Evolutionary conservation across 2,113 vertebrate genomes (phyloP).

Genomic region (Vanacampus margaritifer): DNA sequence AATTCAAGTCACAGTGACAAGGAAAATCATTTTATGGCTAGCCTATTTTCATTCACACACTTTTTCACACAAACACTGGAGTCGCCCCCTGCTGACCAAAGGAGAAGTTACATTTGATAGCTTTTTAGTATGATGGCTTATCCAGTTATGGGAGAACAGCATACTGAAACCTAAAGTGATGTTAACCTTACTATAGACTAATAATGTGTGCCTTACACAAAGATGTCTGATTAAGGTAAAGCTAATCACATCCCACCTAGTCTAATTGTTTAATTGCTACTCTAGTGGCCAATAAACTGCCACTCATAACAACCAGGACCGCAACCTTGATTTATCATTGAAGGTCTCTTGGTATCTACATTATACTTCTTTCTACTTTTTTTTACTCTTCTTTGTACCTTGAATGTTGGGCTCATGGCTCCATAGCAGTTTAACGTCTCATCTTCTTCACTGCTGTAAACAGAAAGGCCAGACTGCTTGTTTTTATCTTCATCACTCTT

Average conservation of each 20-base stretch:
- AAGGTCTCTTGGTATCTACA: background rate
- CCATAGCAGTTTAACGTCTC: constrained; percentile 57
- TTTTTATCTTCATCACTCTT: background rate
- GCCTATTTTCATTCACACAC: no score
- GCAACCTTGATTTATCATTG: background rate
- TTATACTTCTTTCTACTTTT: no score
- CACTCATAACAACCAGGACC: background rate
- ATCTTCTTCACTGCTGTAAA: constrained; percentile 36
- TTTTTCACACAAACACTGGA: background rate
- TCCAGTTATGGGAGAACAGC: background rate
- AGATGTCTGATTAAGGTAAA: background rate
- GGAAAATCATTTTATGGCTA: background rate
- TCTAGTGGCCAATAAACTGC: background rate
- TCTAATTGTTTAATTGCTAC: background rate
- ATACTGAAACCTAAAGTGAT: background rate
- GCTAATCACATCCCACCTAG: background rate
- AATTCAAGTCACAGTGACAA: no score
- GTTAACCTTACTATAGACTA: background rate
- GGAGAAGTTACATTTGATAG: background rate
- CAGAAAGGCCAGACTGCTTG: constrained; percentile 3
- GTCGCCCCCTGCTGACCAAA: background rate
- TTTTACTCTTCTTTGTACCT: constrained; percentile 57
- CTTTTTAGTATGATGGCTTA: background rate
- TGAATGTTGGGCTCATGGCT: constrained; percentile 73
- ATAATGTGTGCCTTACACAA: background rate